Evolutionary conservation across 2,797 vertebrate genomes (phyloP), one percentile per base, ranked within the genome.

Genomic region (Setipinna tenuifilis): DNA sequence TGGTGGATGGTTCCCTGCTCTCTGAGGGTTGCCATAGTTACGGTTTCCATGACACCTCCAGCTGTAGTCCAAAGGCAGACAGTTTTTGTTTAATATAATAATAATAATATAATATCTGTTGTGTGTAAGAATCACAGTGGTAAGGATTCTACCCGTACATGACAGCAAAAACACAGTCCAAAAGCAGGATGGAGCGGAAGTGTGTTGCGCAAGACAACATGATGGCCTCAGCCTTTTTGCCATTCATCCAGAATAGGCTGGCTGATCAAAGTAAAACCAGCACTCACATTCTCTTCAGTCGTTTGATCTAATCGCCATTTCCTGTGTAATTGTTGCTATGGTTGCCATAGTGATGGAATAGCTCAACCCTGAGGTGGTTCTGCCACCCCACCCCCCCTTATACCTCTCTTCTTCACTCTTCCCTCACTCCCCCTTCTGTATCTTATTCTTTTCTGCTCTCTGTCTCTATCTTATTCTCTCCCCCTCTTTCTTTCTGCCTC

Each of bases 31-130:
- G 83, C 84, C 81, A 78, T 82, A 50, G 82, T 58, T 58, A 86
- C 41, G 5, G 68, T 88, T 87, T 85, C 57, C 62, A 78, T 78
- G 50, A 75, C 83, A 80, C 48, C 83, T 31, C 25, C 65, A n/a
- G 16, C 25, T 71, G 65, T 31, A 71, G 65, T 65, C 9, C 11
- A 23, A 12, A 14, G 0, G 12, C 11, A 31, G 65, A 14, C 3
- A 9, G 5, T 78, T 62, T 62, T 62, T 62, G 1, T n/a, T 62
- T 62, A 10, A n/a, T 23, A 21, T 11, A n/a, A n/a, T n/a, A n/a
- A n/a, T n/a, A n/a, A n/a, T n/a, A n/a, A 54, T 5, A 41, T 41
- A 1, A 41, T 41, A 2, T 54, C 12, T 75, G 5, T 75, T 6
- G 28, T 75, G 28, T 41, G 35, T 35, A 6, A 41, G 14, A 17